Base-by-base conservation (phyloP, 2,113 vertebrate species). In the Castor canadensis region DNA sequence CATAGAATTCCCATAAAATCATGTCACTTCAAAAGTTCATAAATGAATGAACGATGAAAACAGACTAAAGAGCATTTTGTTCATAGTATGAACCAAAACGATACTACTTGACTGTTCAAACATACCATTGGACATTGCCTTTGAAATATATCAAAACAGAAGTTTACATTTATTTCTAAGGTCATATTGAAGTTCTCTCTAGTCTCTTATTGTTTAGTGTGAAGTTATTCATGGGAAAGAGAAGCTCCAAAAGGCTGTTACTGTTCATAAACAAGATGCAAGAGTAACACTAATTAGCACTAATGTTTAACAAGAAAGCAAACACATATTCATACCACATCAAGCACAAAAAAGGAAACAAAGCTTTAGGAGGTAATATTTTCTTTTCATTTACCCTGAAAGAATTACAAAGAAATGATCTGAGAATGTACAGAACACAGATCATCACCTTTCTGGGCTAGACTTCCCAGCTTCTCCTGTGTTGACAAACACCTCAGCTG, bases 81-180 rank as follows among this genome's bases (percentile, higher is more conserved):
- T 72, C 56, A 45, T 49, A 80, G 40, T 16, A 35, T 7, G 75
- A 93, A 92, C 66, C 11, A 26, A 82, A 38, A 82, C 13, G 10
- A 30, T 4, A 93, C 12, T 52, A 40, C 19, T 66, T 28, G 5
- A n/a, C n/a, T n/a, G n/a, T n/a, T n/a, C n/a, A n/a, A n/a, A n/a
- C n/a, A n/a, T n/a, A n/a, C 58, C 85, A 26, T 66, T 85, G 49
- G 76, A 66, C 56, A 6, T 54, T 81, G 10, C 56, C 52, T 84
- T 92, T 60, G 43, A 92, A 96, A 91, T 67, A 56, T 12, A 89
- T n/a, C 40, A 90, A 88, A 94, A 91, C 16, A 73, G 35, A 89
- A 82, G 73, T 71, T 54, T 89, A 47, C 9, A 54, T 93, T 82
- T 89, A 82, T 67, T 60, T 96, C 54, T 88, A 62, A 94, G 43